Conservation (phyloP, 2,797 vertebrate genomes). For the Vultur gryphus region DNA sequence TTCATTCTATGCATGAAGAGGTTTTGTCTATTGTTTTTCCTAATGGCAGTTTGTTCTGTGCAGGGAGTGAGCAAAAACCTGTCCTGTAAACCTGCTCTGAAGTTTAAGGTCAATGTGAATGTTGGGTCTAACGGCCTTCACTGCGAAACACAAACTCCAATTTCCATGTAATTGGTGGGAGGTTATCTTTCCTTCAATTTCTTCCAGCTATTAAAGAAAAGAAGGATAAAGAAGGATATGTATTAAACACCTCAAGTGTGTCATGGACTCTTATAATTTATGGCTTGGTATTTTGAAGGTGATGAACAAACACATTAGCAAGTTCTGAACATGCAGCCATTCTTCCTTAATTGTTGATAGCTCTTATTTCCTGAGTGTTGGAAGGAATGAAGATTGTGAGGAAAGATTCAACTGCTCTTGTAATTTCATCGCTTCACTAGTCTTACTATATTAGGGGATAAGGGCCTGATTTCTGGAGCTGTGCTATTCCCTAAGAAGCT, state of each 20-base stretch:
- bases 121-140: not conserved
- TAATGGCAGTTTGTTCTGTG: not conserved
- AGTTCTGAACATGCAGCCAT: not conserved
- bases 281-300: not conserved
- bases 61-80: not conserved
- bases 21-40: not conserved
- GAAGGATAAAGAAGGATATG: not conserved
- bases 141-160: not conserved
- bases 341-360: slow-evolving; percentile 6
- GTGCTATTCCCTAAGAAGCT: not conserved
- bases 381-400: not conserved
- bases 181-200: not conserved
- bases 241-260: not conserved
- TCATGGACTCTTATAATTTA: not conserved
- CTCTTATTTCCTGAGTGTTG: not conserved
- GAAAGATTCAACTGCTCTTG: not conserved
- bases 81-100: not conserved
- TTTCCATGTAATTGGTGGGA: not conserved
- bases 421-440: not conserved
- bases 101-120: not conserved
- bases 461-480: not conserved
- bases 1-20: not conserved
- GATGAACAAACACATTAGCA: not conserved
- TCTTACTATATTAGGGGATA: not conserved
- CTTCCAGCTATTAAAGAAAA: not conserved